phyloP scores from a whole-genome alignment of 2,888 invertebrate species.

The Trichopria drosophilae region DNA sequence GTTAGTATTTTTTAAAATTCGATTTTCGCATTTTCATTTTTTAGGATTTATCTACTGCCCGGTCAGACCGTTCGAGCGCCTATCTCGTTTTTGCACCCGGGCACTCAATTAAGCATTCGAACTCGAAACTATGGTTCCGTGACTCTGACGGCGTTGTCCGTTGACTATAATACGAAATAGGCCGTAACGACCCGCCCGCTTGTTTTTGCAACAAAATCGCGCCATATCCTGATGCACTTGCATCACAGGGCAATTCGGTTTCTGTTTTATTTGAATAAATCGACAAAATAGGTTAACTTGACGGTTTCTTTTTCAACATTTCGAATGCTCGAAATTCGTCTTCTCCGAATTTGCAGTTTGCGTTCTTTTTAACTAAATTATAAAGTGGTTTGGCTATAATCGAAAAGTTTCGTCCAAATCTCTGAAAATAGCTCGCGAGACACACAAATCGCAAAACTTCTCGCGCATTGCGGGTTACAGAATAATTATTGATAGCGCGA shows the following conservation, averaged over 20 bases:
- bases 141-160: conserved; percentile 39
- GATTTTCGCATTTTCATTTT: no score
- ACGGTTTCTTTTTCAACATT: conserved; percentile 33
- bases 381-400: conserved; percentile 3
- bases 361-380: no score
- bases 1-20: no score
- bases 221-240: conserved; percentile 42
- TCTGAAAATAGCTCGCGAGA: background rate
- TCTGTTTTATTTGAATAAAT: conserved; percentile 32
- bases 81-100: no score
- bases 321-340: conserved; percentile 37
- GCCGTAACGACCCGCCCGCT: conserved; percentile 26
- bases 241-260: conserved; percentile 49
- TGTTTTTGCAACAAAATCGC: conserved; percentile 47
- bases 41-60: no score
- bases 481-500: no score
- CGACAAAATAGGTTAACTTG: conserved; percentile 34
- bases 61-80: no score
- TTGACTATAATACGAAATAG: conserved; percentile 44
- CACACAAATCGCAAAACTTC: conserved; percentile 5
- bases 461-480: no score
- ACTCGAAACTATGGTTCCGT: conserved; percentile 45
- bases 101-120: conserved; percentile 41
- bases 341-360: conserved; percentile 37
- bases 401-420: conserved; percentile 5